Percentiles rank a stretch among this genome's conserved stretches.
Conservation (phyloP, 1,140 invertebrate species). For the Camponotus vicinus region DNA sequence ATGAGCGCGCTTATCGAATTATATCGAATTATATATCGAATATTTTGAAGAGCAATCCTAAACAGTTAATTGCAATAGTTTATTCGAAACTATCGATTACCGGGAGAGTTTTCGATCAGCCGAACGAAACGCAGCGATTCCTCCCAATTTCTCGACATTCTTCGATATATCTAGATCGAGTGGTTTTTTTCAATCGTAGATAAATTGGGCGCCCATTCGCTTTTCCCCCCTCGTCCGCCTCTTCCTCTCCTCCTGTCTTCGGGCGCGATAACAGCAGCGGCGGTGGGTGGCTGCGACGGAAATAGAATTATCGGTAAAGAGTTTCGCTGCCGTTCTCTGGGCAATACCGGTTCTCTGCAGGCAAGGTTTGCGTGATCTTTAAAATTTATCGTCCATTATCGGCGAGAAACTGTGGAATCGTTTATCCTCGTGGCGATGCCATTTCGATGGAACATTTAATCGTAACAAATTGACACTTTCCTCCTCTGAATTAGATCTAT, state of each 20-base stretch:
- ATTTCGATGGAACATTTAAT: slow-evolving; percentile 51
- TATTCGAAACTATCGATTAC: slow-evolving; percentile 5
- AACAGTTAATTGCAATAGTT: background rate
- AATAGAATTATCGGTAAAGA: slow-evolving; percentile 68
- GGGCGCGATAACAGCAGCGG: slow-evolving; percentile 54
- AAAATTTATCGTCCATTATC: slow-evolving; percentile 60
- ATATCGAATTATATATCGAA: too few species aligned
- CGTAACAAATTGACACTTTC: slow-evolving; percentile 53
- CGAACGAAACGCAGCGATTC: slow-evolving; percentile 4
- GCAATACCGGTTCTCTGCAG: slow-evolving; percentile 31
- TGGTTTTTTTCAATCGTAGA: slow-evolving; percentile 44
- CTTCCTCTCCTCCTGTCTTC: slow-evolving; percentile 6
- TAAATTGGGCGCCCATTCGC: slow-evolving; percentile 29
- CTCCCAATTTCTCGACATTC: slow-evolving; percentile 40
- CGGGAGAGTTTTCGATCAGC: slow-evolving; percentile 15
- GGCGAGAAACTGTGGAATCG: slow-evolving; percentile 18
- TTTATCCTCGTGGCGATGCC: slow-evolving; percentile 17
- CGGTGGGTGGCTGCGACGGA: slow-evolving; percentile 37
- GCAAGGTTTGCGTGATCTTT: slow-evolving; percentile 58
- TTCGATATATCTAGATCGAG: slow-evolving; percentile 32
- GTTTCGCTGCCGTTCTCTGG: slow-evolving; percentile 31
- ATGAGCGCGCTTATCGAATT: background rate
- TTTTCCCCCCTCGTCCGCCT: background rate
- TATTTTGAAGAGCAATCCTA: slow-evolving; percentile 9
- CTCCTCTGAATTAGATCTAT: slow-evolving; percentile 26